Percentiles rank a stretch among this genome's conserved stretches.
phyloP scores from a whole-genome alignment of 2,113 vertebrate species.

The Narcine bancroftii region DNA sequence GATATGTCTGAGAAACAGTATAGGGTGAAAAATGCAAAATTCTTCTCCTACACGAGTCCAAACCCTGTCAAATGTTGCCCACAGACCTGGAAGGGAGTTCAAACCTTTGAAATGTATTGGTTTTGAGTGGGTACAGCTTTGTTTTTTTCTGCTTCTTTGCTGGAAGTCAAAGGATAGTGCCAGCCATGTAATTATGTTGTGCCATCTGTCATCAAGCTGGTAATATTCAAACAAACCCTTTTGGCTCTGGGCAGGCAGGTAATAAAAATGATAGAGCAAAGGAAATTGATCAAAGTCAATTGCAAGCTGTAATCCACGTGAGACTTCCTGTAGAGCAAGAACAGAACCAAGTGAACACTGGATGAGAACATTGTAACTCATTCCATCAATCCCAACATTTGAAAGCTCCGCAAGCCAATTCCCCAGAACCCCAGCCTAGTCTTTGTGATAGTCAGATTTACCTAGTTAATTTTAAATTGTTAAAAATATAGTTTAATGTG shows the following conservation, averaged over 20 bases:
- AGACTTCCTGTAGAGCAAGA: neutral
- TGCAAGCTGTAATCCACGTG: neutral
- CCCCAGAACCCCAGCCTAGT: neutral
- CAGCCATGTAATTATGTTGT: neutral
- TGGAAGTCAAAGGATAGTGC: neutral
- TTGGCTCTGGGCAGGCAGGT: neutral
- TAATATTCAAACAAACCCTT: neutral
- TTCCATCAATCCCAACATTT: neutral
- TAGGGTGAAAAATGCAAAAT: neutral
- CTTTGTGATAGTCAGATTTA: neutral
- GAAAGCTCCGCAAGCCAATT: neutral
- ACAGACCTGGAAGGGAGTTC: neutral
- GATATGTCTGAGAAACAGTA: neutral
- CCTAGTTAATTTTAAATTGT: neutral
- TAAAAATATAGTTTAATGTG: neutral
- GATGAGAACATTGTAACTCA: too few relatives aligned
- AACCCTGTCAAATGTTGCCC: neutral
- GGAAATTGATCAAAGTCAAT: neutral
- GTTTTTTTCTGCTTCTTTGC: too few relatives aligned
- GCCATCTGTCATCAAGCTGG: conserved; percentile 17
- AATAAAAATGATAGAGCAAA: neutral
- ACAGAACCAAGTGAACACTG: neutral
- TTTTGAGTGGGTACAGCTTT: neutral
- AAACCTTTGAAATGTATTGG: neutral
- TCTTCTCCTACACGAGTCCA: neutral